phyloP scores from a whole-genome alignment of 2,797 vertebrate species.

The Microctenopoma stevenorrisi region DNA sequence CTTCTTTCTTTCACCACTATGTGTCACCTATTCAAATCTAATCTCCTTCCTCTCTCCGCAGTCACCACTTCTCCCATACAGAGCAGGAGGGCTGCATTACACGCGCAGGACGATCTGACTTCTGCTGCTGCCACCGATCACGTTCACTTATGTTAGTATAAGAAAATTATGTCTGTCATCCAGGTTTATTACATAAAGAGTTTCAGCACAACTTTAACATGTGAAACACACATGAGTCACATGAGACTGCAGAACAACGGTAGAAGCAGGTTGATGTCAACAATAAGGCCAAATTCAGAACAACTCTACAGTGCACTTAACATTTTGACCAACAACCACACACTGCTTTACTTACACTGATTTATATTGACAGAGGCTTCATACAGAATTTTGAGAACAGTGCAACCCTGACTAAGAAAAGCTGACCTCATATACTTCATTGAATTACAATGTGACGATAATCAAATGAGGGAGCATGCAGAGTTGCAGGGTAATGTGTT shows the following conservation, averaged over 20 bases:
- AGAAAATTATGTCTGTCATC: background rate
- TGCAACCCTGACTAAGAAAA: background rate
- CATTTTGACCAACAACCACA: too few species aligned
- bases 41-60: constrained; percentile 16
- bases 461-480: constrained; percentile 8
- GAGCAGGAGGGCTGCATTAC: constrained; percentile 1
- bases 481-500: background rate
- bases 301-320: background rate
- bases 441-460: constrained; percentile 13
- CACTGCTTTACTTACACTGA: background rate
- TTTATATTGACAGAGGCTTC: background rate
- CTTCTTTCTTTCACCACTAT: constrained; percentile 19
- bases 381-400: background rate
- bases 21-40: constrained; percentile 34
- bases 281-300: background rate
- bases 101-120: constrained; percentile 16
- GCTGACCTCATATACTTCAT: constrained; percentile 11
- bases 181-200: background rate
- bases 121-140: constrained; percentile 16
- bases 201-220: background rate
- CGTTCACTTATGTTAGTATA: background rate
- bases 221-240: background rate
- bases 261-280: background rate
- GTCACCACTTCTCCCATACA: constrained; percentile 8
- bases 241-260: background rate